Conservation (phyloP, 53 echinoderm and acorn worm species). For the Hippasteria phrygiana region DNA sequence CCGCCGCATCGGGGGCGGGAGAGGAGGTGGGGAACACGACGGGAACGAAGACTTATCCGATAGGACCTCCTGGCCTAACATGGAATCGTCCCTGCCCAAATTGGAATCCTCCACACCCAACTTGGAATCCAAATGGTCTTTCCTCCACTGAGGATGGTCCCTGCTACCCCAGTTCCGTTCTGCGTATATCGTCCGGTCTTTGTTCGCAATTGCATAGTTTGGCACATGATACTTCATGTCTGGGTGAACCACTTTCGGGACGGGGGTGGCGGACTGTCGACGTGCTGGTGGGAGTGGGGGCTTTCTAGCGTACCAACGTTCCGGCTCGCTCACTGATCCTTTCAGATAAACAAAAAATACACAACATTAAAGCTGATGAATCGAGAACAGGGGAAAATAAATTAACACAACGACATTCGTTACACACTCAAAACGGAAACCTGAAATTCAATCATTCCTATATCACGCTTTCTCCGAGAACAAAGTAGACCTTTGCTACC, state of each 20-base stretch:
- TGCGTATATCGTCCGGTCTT: constrained; percentile 43
- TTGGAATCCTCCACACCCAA: constrained; percentile 9
- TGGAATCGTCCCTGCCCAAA: background rate
- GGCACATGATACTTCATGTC: constrained; percentile 63
- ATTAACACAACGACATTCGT: too few species aligned
- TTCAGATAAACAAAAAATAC: background rate
- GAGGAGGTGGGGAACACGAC: constrained; percentile 57
- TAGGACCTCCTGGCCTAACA: background rate
- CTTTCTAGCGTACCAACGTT: constrained; percentile 29
- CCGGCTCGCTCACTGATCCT: constrained; percentile 66
- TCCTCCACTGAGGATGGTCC: background rate
- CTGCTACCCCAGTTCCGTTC: constrained; percentile 9
- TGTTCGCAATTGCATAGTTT: constrained; percentile 21
- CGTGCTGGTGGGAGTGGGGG: constrained; percentile 51
- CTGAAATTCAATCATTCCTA: too few species aligned
- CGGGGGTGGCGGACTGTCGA: constrained; percentile 56
- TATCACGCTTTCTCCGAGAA: too few species aligned
- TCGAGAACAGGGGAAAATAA: too few species aligned
- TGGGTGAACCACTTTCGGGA: constrained; percentile 72
- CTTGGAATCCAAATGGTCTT: too few species aligned
- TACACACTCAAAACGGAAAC: too few species aligned
- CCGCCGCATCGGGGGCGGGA: constrained; percentile 68
- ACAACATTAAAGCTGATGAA: too few species aligned
- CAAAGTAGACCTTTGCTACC: too few species aligned
- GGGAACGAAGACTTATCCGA: constrained; percentile 27